Conservation (phyloP, 2,888 invertebrate genomes). For the Teinopalpus imperialis region DNA sequence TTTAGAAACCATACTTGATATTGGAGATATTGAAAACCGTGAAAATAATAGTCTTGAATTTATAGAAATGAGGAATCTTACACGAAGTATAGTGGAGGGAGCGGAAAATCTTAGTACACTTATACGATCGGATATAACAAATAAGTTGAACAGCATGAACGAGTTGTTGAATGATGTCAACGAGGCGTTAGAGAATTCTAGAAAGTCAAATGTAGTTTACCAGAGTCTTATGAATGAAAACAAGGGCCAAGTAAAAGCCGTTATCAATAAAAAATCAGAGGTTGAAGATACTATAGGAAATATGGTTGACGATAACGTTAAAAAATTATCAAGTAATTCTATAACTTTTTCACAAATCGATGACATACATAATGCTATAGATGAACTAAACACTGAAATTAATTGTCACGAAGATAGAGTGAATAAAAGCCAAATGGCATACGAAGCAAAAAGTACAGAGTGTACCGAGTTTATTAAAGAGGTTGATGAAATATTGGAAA, state of each 20-base stretch:
- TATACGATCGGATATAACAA: constrained; percentile 71
- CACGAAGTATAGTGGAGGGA: constrained; percentile 66
- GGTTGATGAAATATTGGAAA: constrained; percentile 62
- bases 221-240: constrained; percentile 47
- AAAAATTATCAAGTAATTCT: constrained; percentile 23
- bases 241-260: not conserved
- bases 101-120: constrained; percentile 70
- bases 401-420: constrained; percentile 61
- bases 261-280: not conserved
- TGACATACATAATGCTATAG: constrained; percentile 63
- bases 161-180: constrained; percentile 72
- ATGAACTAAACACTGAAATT: constrained; percentile 59
- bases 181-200: constrained; percentile 66
- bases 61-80: constrained; percentile 66
- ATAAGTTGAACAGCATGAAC: constrained; percentile 74
- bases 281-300: constrained; percentile 29
- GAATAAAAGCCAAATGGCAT: constrained; percentile 56
- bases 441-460: constrained; percentile 59
- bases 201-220: constrained; percentile 61
- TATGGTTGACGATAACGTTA: constrained; percentile 26
- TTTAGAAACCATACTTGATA: constrained; percentile 55
- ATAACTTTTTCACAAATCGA: constrained; percentile 59
- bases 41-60: constrained; percentile 60
- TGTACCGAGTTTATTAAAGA: constrained; percentile 68
- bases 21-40: constrained; percentile 43